Evolutionary conservation across 2,888 invertebrate species (phyloP).

Genomic region (Conomelus anceps): DNA sequence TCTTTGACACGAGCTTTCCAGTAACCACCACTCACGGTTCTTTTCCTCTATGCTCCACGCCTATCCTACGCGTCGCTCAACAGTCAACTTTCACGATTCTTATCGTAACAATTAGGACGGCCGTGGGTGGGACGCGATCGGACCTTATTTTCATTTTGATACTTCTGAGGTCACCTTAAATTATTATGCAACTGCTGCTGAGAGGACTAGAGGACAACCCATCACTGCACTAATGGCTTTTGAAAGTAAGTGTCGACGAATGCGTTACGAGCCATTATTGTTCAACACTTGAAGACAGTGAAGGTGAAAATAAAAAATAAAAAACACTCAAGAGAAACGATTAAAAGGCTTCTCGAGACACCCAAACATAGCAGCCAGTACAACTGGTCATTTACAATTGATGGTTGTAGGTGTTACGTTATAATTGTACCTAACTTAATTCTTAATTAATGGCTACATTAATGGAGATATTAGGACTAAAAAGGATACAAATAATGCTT

Average conservation of each 20-base stretch:
- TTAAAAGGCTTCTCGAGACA: not conserved
- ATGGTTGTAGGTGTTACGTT: not conserved
- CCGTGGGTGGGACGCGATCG: not conserved
- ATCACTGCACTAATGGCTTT: not conserved
- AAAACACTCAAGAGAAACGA: not conserved
- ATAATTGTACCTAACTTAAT: not conserved
- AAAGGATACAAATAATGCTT: not conserved
- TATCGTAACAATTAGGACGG: not conserved
- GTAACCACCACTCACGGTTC: no score
- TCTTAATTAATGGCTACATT: not conserved
- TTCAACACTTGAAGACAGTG: not conserved
- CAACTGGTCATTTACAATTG: not conserved
- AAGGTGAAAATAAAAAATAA: not conserved
- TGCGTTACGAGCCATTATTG: not conserved
- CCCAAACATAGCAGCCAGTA: not conserved
- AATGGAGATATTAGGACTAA: not conserved
- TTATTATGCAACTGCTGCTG: not conserved
- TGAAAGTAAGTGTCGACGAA: no score
- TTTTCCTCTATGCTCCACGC: not conserved
- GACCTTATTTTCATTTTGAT: not conserved
- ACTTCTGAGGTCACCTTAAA: not conserved
- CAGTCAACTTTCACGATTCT: not conserved
- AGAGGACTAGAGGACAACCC: no score
- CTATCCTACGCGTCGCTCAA: not conserved
- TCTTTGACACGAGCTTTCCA: no score